Conservation (phyloP, 2,888 invertebrate genomes). For the Nomada lathburiana region DNA sequence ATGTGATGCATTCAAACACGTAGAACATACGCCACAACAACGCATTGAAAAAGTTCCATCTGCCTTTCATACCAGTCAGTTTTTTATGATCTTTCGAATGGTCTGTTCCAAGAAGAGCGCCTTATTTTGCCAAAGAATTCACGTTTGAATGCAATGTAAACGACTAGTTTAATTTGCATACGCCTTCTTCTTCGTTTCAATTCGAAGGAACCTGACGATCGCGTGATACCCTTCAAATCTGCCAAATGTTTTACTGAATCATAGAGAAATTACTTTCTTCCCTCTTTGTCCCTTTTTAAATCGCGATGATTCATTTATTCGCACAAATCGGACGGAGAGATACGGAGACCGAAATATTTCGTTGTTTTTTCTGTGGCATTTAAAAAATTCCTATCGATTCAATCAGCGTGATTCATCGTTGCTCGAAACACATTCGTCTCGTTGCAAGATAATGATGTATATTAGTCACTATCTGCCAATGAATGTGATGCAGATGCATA, state of each 20-base stretch:
- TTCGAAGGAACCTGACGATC: not conserved
- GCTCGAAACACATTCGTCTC: not conserved
- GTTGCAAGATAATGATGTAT: not conserved
- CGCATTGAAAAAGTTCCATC: not conserved
- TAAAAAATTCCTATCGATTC: not conserved
- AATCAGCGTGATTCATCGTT: not conserved
- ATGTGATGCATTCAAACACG: not conserved
- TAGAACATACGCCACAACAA: not conserved
- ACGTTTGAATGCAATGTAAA: not conserved
- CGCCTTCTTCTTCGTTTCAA: not conserved
- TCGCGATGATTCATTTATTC: not conserved
- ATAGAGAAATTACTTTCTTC: not conserved
- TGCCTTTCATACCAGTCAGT: not conserved
- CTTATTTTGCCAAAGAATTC: not conserved
- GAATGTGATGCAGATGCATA: slow-evolving; percentile 12
- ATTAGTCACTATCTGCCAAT: slow-evolving; percentile 35
- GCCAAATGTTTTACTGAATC: too few relatives aligned
- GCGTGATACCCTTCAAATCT: too few relatives aligned
- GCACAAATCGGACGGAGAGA: not conserved
- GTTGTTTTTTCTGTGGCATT: not conserved
- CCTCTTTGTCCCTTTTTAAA: not conserved
- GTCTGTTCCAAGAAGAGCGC: too few relatives aligned
- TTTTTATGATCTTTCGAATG: not conserved
- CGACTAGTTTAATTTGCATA: not conserved
- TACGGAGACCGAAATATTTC: not conserved